A percentile compares a stretch with the other conserved stretches of the same genome.
phyloP scores from a whole-genome alignment of 2,888 invertebrate species.

The Lordiphosa fenestrarum region DNA sequence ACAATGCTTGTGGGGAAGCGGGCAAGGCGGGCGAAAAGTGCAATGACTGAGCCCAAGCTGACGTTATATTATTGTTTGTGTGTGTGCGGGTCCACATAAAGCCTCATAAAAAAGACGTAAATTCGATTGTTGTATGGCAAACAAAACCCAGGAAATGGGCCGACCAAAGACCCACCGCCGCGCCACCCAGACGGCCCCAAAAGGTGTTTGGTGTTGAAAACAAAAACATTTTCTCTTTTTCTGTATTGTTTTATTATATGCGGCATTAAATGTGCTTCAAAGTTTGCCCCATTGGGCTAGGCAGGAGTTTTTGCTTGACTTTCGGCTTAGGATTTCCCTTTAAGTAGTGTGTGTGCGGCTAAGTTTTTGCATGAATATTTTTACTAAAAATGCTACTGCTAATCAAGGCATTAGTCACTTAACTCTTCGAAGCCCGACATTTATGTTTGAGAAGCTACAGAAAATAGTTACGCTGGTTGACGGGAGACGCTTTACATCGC shows the following conservation, averaged over 20 bases:
- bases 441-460: too few relatives aligned
- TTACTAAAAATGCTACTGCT: too few relatives aligned
- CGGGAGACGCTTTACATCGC: too few relatives aligned
- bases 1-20: constrained; percentile 38
- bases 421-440: too few relatives aligned
- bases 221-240: constrained; percentile 48
- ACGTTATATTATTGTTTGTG: constrained; percentile 57
- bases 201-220: constrained; percentile 70
- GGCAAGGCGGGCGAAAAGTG: constrained; percentile 48
- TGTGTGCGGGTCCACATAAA: constrained; percentile 53
- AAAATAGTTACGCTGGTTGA: too few relatives aligned
- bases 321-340: too few relatives aligned
- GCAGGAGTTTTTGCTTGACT: constrained; percentile 11
- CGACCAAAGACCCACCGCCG: constrained; percentile 16
- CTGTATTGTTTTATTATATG: constrained; percentile 11
- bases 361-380: too few relatives aligned
- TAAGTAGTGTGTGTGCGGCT: too few relatives aligned
- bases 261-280: too few relatives aligned
- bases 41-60: constrained; percentile 64
- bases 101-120: constrained; percentile 69
- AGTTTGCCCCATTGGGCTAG: too few relatives aligned
- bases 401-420: too few relatives aligned
- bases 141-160: constrained; percentile 67
- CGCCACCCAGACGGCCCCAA: constrained; percentile 35
- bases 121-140: constrained; percentile 69